Conservation (phyloP, 2,888 invertebrate genomes). For the Drosophila kambysellisi region DNA sequence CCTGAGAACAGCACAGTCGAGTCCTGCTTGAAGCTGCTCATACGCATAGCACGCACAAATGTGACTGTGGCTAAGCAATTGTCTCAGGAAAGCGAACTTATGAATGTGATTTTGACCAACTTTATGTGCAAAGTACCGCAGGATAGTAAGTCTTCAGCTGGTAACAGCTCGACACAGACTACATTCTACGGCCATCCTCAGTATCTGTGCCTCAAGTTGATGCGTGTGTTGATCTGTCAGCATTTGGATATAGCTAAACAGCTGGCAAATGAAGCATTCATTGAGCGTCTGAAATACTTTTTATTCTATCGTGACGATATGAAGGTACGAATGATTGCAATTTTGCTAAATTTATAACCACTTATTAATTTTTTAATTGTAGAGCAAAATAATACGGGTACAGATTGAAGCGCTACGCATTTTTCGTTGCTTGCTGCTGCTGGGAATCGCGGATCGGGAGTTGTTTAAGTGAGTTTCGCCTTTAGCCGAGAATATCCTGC, state of each 20-base stretch:
- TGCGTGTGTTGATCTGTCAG: conserved; percentile 90
- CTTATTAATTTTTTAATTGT: conserved; percentile 27
- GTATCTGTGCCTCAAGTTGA: conserved; percentile 89
- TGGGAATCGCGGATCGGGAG: conserved; percentile 75
- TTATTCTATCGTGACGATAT: conserved; percentile 81
- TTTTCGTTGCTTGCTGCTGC: conserved; percentile 78
- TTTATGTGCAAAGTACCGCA: conserved; percentile 85
- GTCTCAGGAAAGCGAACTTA: conserved; percentile 88
- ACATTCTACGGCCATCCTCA: conserved; percentile 89
- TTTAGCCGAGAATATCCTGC: conserved; percentile 41
- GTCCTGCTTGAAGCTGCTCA: conserved; percentile 92
- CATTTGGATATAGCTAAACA: conserved; percentile 77
- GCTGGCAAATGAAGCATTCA: conserved; percentile 61
- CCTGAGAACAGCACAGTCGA: conserved; percentile 91
- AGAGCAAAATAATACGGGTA: conserved; percentile 84
- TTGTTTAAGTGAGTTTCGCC: conserved; percentile 79
- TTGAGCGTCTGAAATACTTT: conserved; percentile 80
- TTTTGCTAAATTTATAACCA: not conserved
- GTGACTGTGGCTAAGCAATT: conserved; percentile 88
- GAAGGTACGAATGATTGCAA: conserved; percentile 68
- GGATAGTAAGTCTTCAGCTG: conserved; percentile 69
- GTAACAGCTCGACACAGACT: conserved; percentile 32
- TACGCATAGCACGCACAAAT: conserved; percentile 92
- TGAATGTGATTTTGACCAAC: conserved; percentile 87
- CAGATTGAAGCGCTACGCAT: conserved; percentile 87